Conservation (phyloP, 2,797 vertebrate genomes). For the Morus bassanus region DNA sequence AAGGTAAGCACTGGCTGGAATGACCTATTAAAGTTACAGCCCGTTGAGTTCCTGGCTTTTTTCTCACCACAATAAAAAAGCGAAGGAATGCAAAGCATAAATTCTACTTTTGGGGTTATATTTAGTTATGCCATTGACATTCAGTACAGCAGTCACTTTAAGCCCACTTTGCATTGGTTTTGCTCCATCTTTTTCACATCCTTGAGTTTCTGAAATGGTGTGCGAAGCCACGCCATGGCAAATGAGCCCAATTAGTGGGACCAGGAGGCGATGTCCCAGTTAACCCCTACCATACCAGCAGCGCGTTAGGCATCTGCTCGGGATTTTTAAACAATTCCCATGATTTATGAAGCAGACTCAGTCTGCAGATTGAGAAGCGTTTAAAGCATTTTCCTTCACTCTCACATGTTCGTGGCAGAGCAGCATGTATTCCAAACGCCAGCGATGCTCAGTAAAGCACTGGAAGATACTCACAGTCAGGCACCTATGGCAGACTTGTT, state of each 20-base stretch:
- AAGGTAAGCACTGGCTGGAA: slow-evolving; percentile 79
- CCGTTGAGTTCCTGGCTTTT: slow-evolving; percentile 61
- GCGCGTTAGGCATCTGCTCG: background rate
- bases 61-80: slow-evolving; percentile 73
- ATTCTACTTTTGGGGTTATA: slow-evolving; percentile 69
- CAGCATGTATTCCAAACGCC: background rate
- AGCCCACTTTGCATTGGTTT: slow-evolving; percentile 56
- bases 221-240: slow-evolving; percentile 25
- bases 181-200: slow-evolving; percentile 62
- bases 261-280: background rate
- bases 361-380: background rate
- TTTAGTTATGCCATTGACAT: slow-evolving; percentile 71
- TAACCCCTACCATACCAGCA: slow-evolving; percentile 13
- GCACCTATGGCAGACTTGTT: background rate
- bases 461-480: background rate
- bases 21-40: slow-evolving; percentile 79
- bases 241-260: slow-evolving; percentile 40
- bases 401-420: background rate
- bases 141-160: slow-evolving; percentile 58
- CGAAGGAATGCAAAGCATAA: slow-evolving; percentile 68
- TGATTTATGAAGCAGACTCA: background rate
- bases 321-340: background rate
- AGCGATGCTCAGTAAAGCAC: background rate
- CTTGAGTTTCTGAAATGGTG: slow-evolving; percentile 1
- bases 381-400: background rate